Base-by-base conservation (phyloP, 2,797 vertebrate species). In the Phrynocephalus guinanensis region DNA sequence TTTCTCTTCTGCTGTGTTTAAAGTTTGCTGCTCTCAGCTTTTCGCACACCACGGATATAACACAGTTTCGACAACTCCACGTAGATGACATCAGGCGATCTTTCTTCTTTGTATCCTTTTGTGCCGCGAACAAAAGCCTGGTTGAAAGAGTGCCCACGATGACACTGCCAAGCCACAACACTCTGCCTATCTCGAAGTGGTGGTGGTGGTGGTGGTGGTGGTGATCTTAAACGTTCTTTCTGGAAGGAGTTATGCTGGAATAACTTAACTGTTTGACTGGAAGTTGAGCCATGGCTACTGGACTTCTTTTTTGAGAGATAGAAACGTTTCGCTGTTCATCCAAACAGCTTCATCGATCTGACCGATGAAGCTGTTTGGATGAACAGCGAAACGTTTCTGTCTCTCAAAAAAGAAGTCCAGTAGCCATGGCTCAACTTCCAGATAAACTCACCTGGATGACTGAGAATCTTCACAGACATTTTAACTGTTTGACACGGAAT, bases 21-120 rank as follows among this genome's bases (percentile, higher is more conserved):
- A 94, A 99, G 99, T 95, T 99, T 86, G 96, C 96, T 85, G 94
- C 88, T 84, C 96, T 99, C 56, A 97, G 97, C 94, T 99, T 99
- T 72, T 95, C 97, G 38, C 97, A 79, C 84, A 96, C 96, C 85
- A 93, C 97, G 15, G 98, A 99, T 93, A 97, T 98, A 93, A 95
- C 95, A 92, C 98, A 96, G 92, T 95, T 98, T 92, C 97, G 98
- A 82, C 97, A 98, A 88, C 97, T 99, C 67, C 97, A 95, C 92
- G 87, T 98, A 44, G 98, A 99, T 77, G 99, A 99, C 8, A 93
- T 99, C 89, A 97, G 99, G 78, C 97, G 98, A 95, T 98, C 98
- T 3, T 99, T 98, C 92, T 99, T 99, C 95, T 99, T 99, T 90
- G 98, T 99, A 99, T 99, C 98, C 98, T 97, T 96, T 80, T 83